Base-by-base conservation (phyloP, 2,888 invertebrate species). In the Clitarchus hookeri region DNA sequence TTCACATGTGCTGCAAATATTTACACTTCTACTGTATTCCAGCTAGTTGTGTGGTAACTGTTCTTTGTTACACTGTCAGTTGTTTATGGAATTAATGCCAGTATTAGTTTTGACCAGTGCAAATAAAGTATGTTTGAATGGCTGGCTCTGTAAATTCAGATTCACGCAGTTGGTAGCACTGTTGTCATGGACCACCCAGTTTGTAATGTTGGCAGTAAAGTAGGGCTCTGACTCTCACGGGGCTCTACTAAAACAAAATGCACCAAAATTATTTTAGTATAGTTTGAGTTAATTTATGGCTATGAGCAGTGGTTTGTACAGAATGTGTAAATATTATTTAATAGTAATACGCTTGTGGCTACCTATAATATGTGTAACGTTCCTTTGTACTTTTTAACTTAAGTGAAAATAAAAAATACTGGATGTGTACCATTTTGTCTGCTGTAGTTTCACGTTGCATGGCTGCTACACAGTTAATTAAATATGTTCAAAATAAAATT, bases 381-480 rank as follows among this genome's bases (percentile, higher is more conserved):
- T 65, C 65, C 65, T 65, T 65, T 65, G 65, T 65, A 65, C 65
- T 65, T 65, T 65, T 65, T 16, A 65, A 65, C 65, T 65, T 23
- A 65, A 65, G 65, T 65, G n/a, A 65, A 65, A 65, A 65, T 65
- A 65, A 65, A 65, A 65, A 65, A 16, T n/a, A 65, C 16, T 11
- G n/a, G 16, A 16, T 65, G n/a, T 65, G 19, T 65, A n/a, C 16
- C 53, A 6, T 65, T 48, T 65, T 65, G 23, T 65, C 65, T 23
- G 6, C n/a, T 13, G 16, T n/a, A 23, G 65, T 65, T 65, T 65
- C 65, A 4, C 16, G 65, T 19, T 36, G 36, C 4, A 36, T 36
- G 36, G 36, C 36, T 36, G 36, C 36, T 36, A 36, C 36, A 36
- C 36, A 36, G 36, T 36, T 36, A 36, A 36, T 36, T 36, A 36